phyloP scores from a whole-genome alignment of 1,140 invertebrate genomes.

The Drosophila jambulina region DNA sequence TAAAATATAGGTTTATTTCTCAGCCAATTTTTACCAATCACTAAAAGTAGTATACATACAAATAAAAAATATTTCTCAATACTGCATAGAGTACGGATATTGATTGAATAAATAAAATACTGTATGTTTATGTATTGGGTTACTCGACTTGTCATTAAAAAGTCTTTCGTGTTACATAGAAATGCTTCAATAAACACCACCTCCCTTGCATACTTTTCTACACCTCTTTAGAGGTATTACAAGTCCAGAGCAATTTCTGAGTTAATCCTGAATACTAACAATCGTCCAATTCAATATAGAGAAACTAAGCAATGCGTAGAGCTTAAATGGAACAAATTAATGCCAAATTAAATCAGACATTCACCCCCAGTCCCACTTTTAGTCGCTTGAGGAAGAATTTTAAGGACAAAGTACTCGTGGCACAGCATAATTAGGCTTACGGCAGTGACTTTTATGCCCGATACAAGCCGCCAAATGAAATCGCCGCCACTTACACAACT shows the following conservation, averaged over 20 bases:
- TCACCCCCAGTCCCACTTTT: neutral
- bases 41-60: too few relatives aligned
- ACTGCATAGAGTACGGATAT: too few relatives aligned
- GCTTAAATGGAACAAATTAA: conserved; percentile 46
- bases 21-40: too few relatives aligned
- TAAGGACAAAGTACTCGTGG: conserved; percentile 66
- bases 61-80: too few relatives aligned
- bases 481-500: conserved; percentile 41
- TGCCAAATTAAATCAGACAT: conserved; percentile 54
- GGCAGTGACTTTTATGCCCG: conserved; percentile 73
- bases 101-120: too few relatives aligned
- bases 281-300: neutral
- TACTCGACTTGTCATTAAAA: too few relatives aligned
- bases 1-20: too few relatives aligned
- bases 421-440: conserved; percentile 79
- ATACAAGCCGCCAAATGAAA: conserved; percentile 42
- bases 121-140: too few relatives aligned
- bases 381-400: conserved; percentile 33
- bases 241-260: neutral
- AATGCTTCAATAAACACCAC: too few relatives aligned
- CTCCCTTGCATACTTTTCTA: too few relatives aligned
- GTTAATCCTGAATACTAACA: neutral
- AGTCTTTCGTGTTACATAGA: too few relatives aligned
- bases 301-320: neutral
- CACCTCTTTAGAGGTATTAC: neutral